Base-by-base conservation (phyloP, 2,888 invertebrate genomes). In the Phania funesta region DNA sequence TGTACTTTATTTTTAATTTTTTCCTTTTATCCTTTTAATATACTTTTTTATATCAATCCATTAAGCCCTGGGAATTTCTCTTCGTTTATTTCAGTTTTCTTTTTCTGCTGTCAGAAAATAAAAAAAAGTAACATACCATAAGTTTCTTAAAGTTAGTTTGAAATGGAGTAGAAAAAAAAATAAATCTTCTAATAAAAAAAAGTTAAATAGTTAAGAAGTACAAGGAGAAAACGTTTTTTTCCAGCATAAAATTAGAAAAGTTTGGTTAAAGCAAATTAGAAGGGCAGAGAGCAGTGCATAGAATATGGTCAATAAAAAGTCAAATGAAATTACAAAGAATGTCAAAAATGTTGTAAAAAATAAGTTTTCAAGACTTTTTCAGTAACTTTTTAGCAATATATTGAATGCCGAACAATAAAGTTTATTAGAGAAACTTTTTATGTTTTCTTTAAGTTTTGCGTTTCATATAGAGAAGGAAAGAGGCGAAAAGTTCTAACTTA, bases 61-160 rank as follows among this genome's bases (percentile, higher is more conserved):
- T 70, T 58, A 76, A 80, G 65, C 75, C 80, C 80, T 76, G 76
- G 80, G 80, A 76, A 67, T 76, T 74, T 80, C 50, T 52, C n/a
- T 52, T 44, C 18, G 58, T 75, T 75, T 75, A 7, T 54, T 67
- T 74, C 29, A 68, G 16, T 64, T 16, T 18, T 26, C n/a, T 52
- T 67, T 52, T 67, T 18, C 65, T 65, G 50, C 16, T 35, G 44
- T n/a, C 32, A 52, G 44, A 60, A 80, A 76, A 52, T 70, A 71
- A 75, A 68, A 76, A 80, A 71, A 71, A 54, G 56, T 58, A 76
- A 50, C 54, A 60, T 46, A 26, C 22, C 56, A 41, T 68, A 76
- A 76, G 75, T 70, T 65, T 58, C 64, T 75, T 71, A 65, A 80
- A 76, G 70, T 70, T 35, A 76, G 70, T 70, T 35, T 0, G 9